Conservation (phyloP, 2,797 vertebrate species). For the Prionace glauca region DNA sequence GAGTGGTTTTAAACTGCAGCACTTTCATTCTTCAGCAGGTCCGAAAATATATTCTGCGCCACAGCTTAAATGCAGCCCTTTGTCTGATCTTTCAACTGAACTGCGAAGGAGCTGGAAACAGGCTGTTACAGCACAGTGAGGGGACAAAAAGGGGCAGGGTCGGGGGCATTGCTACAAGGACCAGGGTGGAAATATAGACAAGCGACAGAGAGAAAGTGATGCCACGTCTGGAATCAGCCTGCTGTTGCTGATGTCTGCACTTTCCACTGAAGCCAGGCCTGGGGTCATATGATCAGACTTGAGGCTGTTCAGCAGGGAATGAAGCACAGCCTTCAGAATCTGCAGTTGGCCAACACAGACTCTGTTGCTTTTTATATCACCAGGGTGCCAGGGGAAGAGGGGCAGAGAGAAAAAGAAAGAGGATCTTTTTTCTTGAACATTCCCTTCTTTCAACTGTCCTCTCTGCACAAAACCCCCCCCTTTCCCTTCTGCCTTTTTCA, state of each 20-base stretch:
- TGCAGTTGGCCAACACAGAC: background rate
- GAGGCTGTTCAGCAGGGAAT: background rate
- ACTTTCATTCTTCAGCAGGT: background rate
- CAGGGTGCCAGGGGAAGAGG: background rate
- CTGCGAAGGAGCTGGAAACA: background rate
- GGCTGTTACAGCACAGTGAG: background rate
- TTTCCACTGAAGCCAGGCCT: background rate
- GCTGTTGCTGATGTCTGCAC: background rate
- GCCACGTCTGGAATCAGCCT: background rate
- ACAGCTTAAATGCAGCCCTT: background rate
- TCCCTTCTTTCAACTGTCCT: background rate
- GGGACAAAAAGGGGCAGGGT: no score
- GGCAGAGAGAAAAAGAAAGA: background rate
- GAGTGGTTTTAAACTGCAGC: background rate
- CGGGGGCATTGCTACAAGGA: no score
- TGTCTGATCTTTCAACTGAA: background rate
- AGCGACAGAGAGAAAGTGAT: background rate
- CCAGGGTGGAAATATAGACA: background rate
- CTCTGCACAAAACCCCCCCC: background rate
- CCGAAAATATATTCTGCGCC: background rate
- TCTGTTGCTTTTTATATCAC: background rate
- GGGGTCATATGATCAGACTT: background rate
- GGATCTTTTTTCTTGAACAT: background rate
- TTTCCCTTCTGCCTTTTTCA: background rate
- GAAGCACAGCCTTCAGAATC: background rate